Percentiles rank a stretch among this genome's conserved stretches.
phyloP scores from a whole-genome alignment of 2,888 invertebrate species.

The Dioctria linearis region DNA sequence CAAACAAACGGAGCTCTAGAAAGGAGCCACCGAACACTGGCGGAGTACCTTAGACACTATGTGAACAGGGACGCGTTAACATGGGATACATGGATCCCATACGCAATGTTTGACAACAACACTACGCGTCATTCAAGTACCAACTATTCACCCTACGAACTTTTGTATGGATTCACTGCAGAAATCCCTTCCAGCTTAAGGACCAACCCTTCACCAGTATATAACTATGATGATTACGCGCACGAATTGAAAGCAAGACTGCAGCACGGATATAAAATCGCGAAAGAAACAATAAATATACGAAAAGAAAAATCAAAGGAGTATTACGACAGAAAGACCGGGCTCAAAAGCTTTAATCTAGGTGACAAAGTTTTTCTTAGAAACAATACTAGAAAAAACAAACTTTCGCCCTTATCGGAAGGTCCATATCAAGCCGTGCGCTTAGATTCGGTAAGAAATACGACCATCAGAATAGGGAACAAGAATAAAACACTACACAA shows the following conservation, averaged over 20 bases:
- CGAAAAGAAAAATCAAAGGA: conserved; percentile 33
- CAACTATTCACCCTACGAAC: conserved; percentile 44
- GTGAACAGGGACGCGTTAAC: not conserved
- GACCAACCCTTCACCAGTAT: conserved; percentile 16
- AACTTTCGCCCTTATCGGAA: conserved; percentile 47
- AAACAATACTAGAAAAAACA: conserved; percentile 48
- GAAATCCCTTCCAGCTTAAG: conserved; percentile 27
- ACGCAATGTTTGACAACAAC: conserved; percentile 45
- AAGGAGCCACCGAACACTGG: conserved; percentile 63
- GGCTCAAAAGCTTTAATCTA: conserved; percentile 17
- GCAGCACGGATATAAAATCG: conserved; percentile 35
- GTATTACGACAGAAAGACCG: conserved; percentile 44
- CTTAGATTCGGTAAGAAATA: conserved; percentile 14
- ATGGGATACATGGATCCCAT: not conserved
- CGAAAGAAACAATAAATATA: conserved; percentile 39
- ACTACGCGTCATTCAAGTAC: conserved; percentile 21
- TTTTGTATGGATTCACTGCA: conserved; percentile 44
- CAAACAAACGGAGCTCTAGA: conserved; percentile 61
- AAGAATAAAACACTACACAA: not conserved
- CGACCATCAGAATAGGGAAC: conserved; percentile 48
- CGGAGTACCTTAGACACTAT: conserved; percentile 63
- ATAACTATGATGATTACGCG: conserved; percentile 42
- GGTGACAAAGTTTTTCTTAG: conserved; percentile 49
- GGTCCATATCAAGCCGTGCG: conserved; percentile 51
- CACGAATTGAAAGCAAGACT: conserved; percentile 50